Conservation (phyloP, 2,888 invertebrate species). For the Lithophane semibrunnea region DNA sequence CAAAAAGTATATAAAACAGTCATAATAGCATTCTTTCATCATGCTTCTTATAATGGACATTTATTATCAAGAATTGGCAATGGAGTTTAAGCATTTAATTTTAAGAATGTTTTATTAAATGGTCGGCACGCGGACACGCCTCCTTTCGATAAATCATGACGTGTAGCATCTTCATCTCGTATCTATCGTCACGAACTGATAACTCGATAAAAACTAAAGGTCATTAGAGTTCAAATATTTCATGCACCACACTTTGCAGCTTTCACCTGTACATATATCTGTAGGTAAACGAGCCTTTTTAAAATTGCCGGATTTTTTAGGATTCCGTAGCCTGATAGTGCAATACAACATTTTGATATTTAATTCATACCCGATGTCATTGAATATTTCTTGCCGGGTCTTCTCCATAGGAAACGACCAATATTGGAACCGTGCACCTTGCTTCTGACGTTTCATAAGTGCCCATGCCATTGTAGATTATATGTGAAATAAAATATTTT, state of each 20-base stretch:
- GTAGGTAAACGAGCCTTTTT: conserved; percentile 26
- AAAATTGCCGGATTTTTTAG: conserved; percentile 42
- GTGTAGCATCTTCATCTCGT: conserved; percentile 41
- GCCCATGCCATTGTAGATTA: background rate
- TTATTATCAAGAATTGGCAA: background rate
- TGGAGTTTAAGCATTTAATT: background rate
- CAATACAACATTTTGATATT: background rate
- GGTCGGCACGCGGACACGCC: conserved; percentile 7
- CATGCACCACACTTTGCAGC: conserved; percentile 74
- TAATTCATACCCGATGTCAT: background rate
- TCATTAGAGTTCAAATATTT: conserved; percentile 79
- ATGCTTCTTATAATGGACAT: background rate
- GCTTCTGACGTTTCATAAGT: background rate
- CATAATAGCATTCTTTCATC: background rate
- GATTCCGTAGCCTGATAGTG: conserved; percentile 25
- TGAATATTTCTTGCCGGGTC: background rate
- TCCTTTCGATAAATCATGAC: conserved; percentile 41
- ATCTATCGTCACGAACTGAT: conserved; percentile 50
- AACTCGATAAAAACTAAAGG: conserved; percentile 75
- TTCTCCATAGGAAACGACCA: background rate
- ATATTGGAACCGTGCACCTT: background rate
- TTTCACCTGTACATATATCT: conserved; percentile 76
- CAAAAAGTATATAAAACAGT: conserved; percentile 5
- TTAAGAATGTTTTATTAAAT: conserved; percentile 6
- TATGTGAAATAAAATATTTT: background rate